These are phyloP conservation scores for Micromussa lordhowensis DNA, from an alignment of 92 coral and sea anemone genomes.

Conservation along the genomic window DNA sequence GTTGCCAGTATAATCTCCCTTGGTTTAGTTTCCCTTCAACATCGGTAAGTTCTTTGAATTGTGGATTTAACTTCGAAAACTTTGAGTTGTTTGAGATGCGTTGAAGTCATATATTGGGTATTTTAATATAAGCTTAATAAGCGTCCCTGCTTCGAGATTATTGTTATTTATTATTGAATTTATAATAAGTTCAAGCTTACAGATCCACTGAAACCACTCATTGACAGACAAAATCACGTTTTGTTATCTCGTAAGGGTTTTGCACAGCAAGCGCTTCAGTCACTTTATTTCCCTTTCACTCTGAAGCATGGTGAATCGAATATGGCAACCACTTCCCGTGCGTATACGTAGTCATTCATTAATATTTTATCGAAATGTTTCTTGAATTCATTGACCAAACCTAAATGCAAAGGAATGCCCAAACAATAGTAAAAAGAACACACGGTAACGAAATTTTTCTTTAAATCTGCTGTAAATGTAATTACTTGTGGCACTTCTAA, in stretches of 20 bases:
- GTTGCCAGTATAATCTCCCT: constrained; percentile 89
- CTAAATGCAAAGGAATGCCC: background rate
- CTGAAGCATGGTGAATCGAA: background rate
- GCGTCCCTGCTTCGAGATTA: background rate
- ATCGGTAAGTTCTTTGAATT: constrained; percentile 71
- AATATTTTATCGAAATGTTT: background rate
- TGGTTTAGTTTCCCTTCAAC: constrained; percentile 93
- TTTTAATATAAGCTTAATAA: no score
- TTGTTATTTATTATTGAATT: no score
- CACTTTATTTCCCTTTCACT: background rate
- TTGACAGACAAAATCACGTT: background rate
- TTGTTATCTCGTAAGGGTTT: background rate
- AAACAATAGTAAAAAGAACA: background rate
- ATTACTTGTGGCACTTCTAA: background rate
- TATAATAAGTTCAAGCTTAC: no score
- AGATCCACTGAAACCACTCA: background rate
- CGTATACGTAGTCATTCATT: background rate
- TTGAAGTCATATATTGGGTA: background rate
- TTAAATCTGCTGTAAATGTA: background rate
- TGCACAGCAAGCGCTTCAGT: background rate
- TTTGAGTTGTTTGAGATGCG: background rate
- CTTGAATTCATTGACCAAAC: background rate
- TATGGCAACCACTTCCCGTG: background rate
- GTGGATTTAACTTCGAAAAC: background rate
- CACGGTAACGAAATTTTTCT: background rate